Evolutionary conservation across 2,797 vertebrate species (phyloP).

Genomic region (Parauchenoglanis punctatus): DNA sequence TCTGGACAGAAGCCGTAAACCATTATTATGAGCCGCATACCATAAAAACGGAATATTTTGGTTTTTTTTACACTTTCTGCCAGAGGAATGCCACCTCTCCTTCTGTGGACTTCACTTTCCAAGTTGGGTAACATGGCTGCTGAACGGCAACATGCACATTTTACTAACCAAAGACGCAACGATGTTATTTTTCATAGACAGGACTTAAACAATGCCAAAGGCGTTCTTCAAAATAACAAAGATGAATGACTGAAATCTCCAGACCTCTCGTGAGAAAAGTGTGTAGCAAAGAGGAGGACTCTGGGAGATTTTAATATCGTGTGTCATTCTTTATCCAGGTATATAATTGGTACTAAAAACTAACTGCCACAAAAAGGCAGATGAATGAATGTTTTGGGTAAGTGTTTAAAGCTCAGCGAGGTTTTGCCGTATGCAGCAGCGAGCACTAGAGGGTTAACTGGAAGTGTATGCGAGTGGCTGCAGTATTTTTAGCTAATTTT

Average conservation of each 20-base stretch:
- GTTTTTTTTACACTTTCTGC: background rate
- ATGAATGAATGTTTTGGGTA: background rate
- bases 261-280: background rate
- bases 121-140: background rate
- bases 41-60: background rate
- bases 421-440: background rate
- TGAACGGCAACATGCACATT: background rate
- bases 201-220: background rate
- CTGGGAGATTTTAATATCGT: background rate
- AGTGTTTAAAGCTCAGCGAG: background rate
- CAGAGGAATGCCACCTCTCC: too few relatives aligned
- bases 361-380: background rate
- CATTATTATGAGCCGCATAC: background rate
- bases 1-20: background rate
- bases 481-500: background rate
- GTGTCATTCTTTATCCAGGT: background rate
- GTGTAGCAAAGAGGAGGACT: background rate
- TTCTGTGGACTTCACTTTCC: background rate
- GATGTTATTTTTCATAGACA: background rate
- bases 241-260: background rate
- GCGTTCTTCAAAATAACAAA: background rate
- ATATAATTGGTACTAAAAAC: background rate
- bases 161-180: background rate
- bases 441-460: background rate
- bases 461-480: background rate